Percentiles rank a stretch among this genome's conserved stretches.
Evolutionary conservation across 2,888 invertebrate species (phyloP).

Genomic region (Cremastinae sp.): DNA sequence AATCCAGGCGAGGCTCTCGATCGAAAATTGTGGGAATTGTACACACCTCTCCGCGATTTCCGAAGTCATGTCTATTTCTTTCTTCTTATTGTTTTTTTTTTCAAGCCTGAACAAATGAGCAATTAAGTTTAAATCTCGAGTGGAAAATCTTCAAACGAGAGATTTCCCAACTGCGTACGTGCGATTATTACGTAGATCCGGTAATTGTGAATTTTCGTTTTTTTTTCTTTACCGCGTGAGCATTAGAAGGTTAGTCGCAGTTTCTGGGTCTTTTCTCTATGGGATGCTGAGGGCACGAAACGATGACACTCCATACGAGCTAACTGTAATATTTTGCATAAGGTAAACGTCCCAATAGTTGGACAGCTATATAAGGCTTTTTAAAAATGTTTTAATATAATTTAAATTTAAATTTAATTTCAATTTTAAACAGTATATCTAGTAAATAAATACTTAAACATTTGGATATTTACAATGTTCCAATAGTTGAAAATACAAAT

Average conservation of each 20-base stretch:
- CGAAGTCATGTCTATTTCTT: conserved; percentile 33
- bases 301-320: no score
- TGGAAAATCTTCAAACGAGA: conserved; percentile 47
- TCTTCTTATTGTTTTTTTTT: conserved; percentile 17
- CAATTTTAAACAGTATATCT: no score
- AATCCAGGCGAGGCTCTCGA: conserved; percentile 18
- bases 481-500: no score
- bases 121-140: conserved; percentile 54
- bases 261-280: background rate
- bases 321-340: no score
- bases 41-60: conserved; percentile 10
- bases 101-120: conserved; percentile 49
- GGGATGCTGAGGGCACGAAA: background rate
- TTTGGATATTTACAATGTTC: no score
- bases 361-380: no score
- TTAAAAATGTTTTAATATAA: no score
- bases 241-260: background rate
- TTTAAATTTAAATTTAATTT: no score
- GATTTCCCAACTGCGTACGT: conserved; percentile 34
- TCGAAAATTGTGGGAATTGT: conserved; percentile 55
- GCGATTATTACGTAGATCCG: conserved; percentile 49
- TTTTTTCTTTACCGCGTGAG: conserved; percentile 5
- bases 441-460: no score
- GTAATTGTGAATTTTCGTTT: conserved; percentile 51
- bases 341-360: no score